Base-by-base conservation (phyloP, 2,888 invertebrate species). In the Polydesmus complanatus region DNA sequence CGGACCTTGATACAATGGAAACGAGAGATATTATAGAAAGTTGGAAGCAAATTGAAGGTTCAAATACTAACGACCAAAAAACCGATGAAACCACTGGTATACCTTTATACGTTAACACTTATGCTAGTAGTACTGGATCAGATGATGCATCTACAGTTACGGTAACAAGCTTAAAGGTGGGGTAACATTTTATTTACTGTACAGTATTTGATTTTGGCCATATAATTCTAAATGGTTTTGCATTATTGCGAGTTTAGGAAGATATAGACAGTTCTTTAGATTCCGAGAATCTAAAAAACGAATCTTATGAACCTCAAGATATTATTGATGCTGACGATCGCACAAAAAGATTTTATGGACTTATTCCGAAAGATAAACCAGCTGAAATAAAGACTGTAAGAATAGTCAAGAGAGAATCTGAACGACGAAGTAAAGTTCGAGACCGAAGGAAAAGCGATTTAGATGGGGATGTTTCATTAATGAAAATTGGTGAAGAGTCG, bases 351-450 rank as follows among this genome's bases (percentile, higher is more conserved):
- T 78, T 75, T 66, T 79, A 75, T 70, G 84, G 81, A 62, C 83
- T 83, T 68, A 78, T 85, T 57, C 83, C 78, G 1, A 83, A 85
- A 61, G 92, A 92, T 70, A 89, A 89, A 64, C 74, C 75, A 83
- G 86, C 65, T 72, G 91, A 92, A 75, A 88, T 89, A 62, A 90
- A 92, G 79, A 93, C 93, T 0, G 93, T 94, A 21, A 81, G 93
- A 62, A 92, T 93, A 69, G 92, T 94, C 0, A 94, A 94, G 75
- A 79, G 92, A 18, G 91, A 92, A 72, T 88, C 90, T 23, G 92
- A 91, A 72, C 80, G 90, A 58, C 78, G 92, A 0, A 88, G 88
- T 21, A 67, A 67, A 53, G 64, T 61, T 5, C 64, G 66, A 51
- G 67, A 67, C 54, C 65, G 66, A 37, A 64, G 66, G 25, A 55